Base-by-base conservation (phyloP, 2,888 invertebrate species). In the Nemotelus pantherinus region DNA sequence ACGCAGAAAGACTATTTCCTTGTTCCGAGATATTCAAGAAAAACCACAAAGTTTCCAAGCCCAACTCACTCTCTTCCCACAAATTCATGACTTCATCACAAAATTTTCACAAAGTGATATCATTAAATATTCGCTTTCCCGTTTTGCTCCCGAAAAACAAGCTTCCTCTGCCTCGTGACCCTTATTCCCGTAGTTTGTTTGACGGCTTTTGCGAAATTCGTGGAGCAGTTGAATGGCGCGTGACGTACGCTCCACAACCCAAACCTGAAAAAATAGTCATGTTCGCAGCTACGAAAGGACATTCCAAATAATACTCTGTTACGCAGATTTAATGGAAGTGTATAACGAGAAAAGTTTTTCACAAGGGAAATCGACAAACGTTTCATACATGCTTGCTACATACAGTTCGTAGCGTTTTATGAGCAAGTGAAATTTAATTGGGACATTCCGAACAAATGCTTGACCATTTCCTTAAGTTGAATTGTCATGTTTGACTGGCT, bases 261-360 rank as follows among this genome's bases (percentile, higher is more conserved):
- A 25, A 57, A n/a, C 9, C 65, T 65, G 45, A 3, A 45, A 45
- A 65, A 45, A 4, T 5, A n/a, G 1, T 58, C 25, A 1, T 58
- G 7, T 58, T 25, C 7, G 10, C n/a, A 58, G 10, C 39, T 58
- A 53, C 25, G 47, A 45, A n/a, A 58, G 58, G 72, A 72, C 72
- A 72, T 58, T 58, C 60, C 45, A 45, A 72, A 72, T 58, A 58
- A 71, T 71, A 41, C 55, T 10, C 43, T 65, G 9, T 65, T 65
- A 65, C 70, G 58, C 72, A 72, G 72, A 72, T 72, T 72, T 72
- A 72, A 72, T 72, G 72, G 47, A 72, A 47, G 41, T 57, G 71
- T 55, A 58, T 72, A 72, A 58, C 72, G 58, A 72, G 58, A 58
- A 58, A 45, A 72, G 58, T 72, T 58, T 58, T 45, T 72, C 39